Evolutionary conservation across 2,888 invertebrate species (phyloP), one percentile per base, ranked within the genome.

Genomic region (Luffia ferchaultella): DNA sequence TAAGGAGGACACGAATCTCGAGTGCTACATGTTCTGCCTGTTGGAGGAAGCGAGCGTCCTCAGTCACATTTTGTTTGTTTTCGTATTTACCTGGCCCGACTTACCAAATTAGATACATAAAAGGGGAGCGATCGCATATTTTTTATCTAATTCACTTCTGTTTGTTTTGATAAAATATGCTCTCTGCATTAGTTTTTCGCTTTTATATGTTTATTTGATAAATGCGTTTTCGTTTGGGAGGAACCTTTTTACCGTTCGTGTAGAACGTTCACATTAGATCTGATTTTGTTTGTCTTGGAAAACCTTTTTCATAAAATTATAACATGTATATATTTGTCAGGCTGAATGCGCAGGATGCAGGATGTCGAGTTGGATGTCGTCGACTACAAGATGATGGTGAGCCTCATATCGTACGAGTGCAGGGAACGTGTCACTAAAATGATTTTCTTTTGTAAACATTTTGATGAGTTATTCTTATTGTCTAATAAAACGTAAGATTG

Each of bases 1-100:
- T 76, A 80, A 84, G 70, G 83, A 84, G 65, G 82, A 85, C 65
- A 59, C 64, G 60, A 82, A 82, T 75, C 74, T 85, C 72, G 82
- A 83, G 73, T 82, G 84, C 75, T 85, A 85, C 70, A 84, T 84
- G 85, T 82, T 75, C 73, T 85, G 84, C 68, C 66, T 85, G 56
- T 55, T 84, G 68, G 84, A 83, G 61, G 84, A 82, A 69, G 77
- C 79, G 61, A 80, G 74, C 59, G 75, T 85, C 59, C 83, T 85
- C 68, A 83, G 84, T 78, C 18, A 40, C 18, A 12, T 5, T 48
- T 41, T 42, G 41, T 45, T 45, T n/a, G 5, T 42, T 65, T 63
- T 62, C 58, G 60, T 57, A 9, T 16, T 20, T 18, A 30, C 30
- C 30, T 18, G 57, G 59, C 59, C 59, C 58, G 56, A 58, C 60